A percentile compares a stretch with the other conserved stretches of the same genome.
Conservation (phyloP, 2,888 invertebrate species). For the Euplexia lucipara region DNA sequence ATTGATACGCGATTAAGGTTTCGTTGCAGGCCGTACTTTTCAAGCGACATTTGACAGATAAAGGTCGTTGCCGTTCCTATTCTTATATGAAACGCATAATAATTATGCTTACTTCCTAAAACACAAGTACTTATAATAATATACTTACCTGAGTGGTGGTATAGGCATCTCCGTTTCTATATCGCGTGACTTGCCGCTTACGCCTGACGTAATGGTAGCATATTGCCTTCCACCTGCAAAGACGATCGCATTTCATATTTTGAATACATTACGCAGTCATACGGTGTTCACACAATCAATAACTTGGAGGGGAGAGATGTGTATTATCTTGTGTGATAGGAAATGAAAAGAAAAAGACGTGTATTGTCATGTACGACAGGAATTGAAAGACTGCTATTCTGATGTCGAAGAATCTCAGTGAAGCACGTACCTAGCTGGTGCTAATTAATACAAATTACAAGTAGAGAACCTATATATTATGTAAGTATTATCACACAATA, state of each 20-base stretch:
- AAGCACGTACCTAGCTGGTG: no score
- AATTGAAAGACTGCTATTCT: no score
- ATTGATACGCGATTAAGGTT: no score
- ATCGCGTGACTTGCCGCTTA: conserved; percentile 94
- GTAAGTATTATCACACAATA: no score
- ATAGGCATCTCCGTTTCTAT: conserved; percentile 95
- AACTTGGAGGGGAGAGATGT: conserved; percentile 19
- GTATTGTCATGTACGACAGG: background rate
- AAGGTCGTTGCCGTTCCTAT: no score
- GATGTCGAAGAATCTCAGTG: no score
- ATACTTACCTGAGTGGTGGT: conserved; percentile 94
- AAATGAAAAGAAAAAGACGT: background rate
- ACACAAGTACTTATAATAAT: background rate
- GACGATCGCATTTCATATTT: conserved; percentile 51
- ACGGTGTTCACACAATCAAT: conserved; percentile 42
- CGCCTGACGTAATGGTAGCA: conserved; percentile 96
- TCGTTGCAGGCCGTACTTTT: no score
- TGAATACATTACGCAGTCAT: conserved; percentile 55
- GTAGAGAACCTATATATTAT: no score
- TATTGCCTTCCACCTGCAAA: conserved; percentile 94
- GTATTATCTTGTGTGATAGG: conserved; percentile 15
- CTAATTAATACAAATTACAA: no score
- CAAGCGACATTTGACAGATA: no score
- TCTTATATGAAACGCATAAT: no score
- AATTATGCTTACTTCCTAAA: background rate